Evolutionary conservation across 2,888 invertebrate genomes (phyloP).

Genomic region (Amaurobius ferox): DNA sequence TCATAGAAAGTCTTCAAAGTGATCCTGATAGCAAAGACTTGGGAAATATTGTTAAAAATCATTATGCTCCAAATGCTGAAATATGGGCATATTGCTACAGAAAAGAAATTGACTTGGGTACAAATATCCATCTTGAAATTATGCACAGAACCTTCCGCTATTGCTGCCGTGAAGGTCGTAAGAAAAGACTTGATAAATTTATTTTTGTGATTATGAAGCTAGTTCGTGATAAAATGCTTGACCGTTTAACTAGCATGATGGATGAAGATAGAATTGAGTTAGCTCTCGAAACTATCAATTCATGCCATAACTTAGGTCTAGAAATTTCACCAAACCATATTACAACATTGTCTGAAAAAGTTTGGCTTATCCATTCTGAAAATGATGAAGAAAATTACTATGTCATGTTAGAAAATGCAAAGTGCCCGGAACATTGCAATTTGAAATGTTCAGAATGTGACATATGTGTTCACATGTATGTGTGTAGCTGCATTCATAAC

Average conservation of each 20-base stretch:
- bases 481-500: conserved; percentile 47
- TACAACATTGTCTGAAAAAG: conserved; percentile 36
- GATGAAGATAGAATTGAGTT: conserved; percentile 49
- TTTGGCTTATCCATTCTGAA: conserved; percentile 30
- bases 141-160: conserved; percentile 24
- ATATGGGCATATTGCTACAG: conserved; percentile 38
- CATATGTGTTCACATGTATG: conserved; percentile 56
- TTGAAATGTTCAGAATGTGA: conserved; percentile 47
- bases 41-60: conserved; percentile 2
- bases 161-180: conserved; percentile 29
- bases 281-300: conserved; percentile 39
- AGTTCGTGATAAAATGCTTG: conserved; percentile 50
- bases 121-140: conserved; percentile 28
- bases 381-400: conserved; percentile 36
- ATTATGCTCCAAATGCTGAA: conserved; percentile 33
- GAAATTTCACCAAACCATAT: conserved; percentile 38
- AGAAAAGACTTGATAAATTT: conserved; percentile 35
- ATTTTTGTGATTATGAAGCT: conserved; percentile 60
- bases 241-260: conserved; percentile 26
- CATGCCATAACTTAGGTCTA: conserved; percentile 32
- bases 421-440: conserved; percentile 50
- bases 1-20: neutral
- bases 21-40: conserved; percentile 6
- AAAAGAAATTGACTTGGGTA: conserved; percentile 37
- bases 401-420: conserved; percentile 28